Percentiles rank a stretch among this genome's conserved stretches.
These are phyloP conservation scores for Atethmia centrago DNA, from an alignment of 2,888 invertebrate genomes.

Conservation along the genomic window DNA sequence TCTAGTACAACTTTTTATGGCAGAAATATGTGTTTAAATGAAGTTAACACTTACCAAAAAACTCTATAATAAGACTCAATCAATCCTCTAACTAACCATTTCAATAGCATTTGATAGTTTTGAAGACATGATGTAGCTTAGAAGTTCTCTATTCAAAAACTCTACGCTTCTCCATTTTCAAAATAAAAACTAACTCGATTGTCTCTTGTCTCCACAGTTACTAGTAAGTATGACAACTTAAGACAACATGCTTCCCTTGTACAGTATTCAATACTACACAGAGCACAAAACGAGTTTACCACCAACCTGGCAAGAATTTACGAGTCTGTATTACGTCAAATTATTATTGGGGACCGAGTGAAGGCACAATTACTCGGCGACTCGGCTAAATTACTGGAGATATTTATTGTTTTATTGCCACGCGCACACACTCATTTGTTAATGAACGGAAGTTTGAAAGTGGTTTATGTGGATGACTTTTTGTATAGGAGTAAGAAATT, in stretches of 20 bases:
- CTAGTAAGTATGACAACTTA: not conserved
- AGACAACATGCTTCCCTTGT: not conserved
- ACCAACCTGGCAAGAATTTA: slow-evolving; percentile 70
- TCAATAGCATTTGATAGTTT: not conserved
- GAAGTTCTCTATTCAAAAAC: not conserved
- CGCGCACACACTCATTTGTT: slow-evolving; percentile 64
- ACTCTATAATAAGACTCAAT: no score
- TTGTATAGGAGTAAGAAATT: no score
- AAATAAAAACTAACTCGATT: not conserved
- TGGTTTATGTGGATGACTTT: slow-evolving; percentile 4
- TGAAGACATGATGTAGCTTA: not conserved
- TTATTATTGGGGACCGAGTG: slow-evolving; percentile 72
- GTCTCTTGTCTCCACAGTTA: not conserved
- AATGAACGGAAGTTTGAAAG: slow-evolving; percentile 64
- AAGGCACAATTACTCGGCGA: slow-evolving; percentile 65
- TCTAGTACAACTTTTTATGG: no score
- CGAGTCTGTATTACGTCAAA: slow-evolving; percentile 78
- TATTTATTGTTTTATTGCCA: slow-evolving; percentile 71
- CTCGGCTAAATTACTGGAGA: slow-evolving; percentile 71
- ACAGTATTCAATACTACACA: not conserved
- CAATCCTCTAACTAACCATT: no score
- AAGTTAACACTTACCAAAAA: no score
- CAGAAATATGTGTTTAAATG: no score
- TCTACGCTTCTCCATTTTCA: no score
- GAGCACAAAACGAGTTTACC: slow-evolving; percentile 52